Percentiles rank a stretch among this genome's conserved stretches.
These are phyloP conservation scores for Narcine bancroftii DNA, from an alignment of 2,113 vertebrate species.

Conservation along the genomic window DNA sequence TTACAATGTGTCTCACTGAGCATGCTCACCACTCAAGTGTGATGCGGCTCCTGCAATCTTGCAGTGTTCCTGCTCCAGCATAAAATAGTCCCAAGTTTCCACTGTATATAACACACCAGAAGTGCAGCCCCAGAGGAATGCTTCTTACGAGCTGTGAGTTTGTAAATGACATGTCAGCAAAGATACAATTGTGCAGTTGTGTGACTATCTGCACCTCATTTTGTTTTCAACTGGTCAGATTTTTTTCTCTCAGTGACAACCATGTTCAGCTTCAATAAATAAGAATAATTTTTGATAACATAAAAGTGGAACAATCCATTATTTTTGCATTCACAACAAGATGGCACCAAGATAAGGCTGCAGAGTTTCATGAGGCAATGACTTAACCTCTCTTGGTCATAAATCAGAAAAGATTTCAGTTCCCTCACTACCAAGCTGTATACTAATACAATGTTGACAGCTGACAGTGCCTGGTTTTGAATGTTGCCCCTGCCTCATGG, in stretches of 20 bases:
- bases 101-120: too few relatives aligned
- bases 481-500: too few relatives aligned
- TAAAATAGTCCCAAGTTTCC: too few relatives aligned
- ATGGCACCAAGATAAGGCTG: neutral
- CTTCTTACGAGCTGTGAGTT: neutral
- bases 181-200: neutral
- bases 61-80: too few relatives aligned
- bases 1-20: too few relatives aligned
- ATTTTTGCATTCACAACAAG: neutral
- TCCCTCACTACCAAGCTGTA: neutral
- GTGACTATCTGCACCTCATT: neutral
- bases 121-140: neutral
- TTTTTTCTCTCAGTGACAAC: neutral
- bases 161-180: neutral
- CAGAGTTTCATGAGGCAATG: neutral
- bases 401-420: neutral
- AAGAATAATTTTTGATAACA: neutral
- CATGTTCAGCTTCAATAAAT: neutral
- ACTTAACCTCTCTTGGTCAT: neutral
- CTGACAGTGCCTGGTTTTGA: too few relatives aligned
- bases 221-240: neutral
- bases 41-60: too few relatives aligned
- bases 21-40: too few relatives aligned
- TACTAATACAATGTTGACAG: neutral
- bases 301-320: neutral